phyloP scores from a whole-genome alignment of 2,888 invertebrate species.

The Folsomia candida region DNA sequence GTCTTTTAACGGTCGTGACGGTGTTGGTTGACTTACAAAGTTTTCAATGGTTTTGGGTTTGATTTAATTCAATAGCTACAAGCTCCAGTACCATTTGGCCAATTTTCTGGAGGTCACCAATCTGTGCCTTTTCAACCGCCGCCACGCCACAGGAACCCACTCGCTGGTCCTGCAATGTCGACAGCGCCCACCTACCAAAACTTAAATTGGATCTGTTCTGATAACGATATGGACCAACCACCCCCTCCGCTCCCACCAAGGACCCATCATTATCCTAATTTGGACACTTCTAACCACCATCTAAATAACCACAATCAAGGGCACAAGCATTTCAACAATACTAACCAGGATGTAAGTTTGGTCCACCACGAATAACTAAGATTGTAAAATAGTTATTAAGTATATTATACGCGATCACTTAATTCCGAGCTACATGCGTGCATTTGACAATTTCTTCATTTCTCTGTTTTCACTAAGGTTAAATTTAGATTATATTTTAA shows the following conservation, averaged over 20 bases:
- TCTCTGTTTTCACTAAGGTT: neutral
- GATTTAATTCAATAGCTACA: slow-evolving; percentile 49
- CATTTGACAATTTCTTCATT: neutral
- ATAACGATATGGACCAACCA: slow-evolving; percentile 30
- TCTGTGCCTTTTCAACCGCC: slow-evolving; percentile 45
- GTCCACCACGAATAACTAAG: neutral
- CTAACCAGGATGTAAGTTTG: slow-evolving; percentile 42
- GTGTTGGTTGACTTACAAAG: no score
- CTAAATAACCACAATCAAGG: slow-evolving; percentile 22
- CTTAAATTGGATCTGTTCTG: slow-evolving; percentile 24
- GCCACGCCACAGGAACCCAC: slow-evolving; percentile 43
- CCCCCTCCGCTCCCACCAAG: slow-evolving; percentile 44
- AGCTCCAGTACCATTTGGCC: slow-evolving; percentile 48
- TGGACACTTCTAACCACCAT: slow-evolving; percentile 41
- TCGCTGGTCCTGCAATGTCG: slow-evolving; percentile 38
- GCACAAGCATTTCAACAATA: slow-evolving; percentile 25
- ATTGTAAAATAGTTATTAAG: no score
- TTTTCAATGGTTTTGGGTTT: slow-evolving; percentile 37
- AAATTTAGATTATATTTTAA: neutral
- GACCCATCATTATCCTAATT: slow-evolving; percentile 22
- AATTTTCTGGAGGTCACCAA: slow-evolving; percentile 44
- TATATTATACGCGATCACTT: no score
- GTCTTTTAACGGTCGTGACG: slow-evolving; percentile 19
- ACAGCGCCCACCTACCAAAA: slow-evolving; percentile 33
- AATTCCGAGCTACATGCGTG: neutral